Evolutionary conservation across 2,888 invertebrate genomes (phyloP).

Genomic region (Chrysolina oricalcia): DNA sequence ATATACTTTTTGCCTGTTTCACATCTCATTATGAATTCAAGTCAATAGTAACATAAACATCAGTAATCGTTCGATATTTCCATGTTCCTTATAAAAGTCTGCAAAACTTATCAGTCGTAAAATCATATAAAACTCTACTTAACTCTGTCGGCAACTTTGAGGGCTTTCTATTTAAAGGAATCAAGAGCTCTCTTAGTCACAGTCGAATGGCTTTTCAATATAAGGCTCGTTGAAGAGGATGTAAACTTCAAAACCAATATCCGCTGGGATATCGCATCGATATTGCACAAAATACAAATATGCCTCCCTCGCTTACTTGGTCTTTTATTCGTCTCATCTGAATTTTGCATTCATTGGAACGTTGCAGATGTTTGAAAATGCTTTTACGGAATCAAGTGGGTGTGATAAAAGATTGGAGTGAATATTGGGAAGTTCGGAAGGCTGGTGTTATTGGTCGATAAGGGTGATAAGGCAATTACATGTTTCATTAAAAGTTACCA

Average conservation of each 20-base stretch:
- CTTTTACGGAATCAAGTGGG: slow-evolving; percentile 62
- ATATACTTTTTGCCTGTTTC: neutral
- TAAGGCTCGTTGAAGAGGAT: slow-evolving; percentile 68
- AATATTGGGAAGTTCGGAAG: slow-evolving; percentile 65
- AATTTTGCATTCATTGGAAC: slow-evolving; percentile 44
- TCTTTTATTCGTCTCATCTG: slow-evolving; percentile 45
- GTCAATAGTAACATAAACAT: neutral
- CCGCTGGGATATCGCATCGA: slow-evolving; percentile 60
- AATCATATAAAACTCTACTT: slow-evolving; percentile 22
- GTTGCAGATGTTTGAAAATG: slow-evolving; percentile 62
- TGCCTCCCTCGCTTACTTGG: slow-evolving; percentile 50
- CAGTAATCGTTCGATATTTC: too few species aligned
- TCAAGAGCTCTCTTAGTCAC: slow-evolving; percentile 62
- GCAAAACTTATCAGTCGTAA: neutral
- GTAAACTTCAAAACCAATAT: slow-evolving; percentile 66
- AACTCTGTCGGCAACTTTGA: slow-evolving; percentile 55
- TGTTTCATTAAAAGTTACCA: slow-evolving; percentile 39
- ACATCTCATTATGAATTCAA: neutral
- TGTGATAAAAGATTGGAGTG: slow-evolving; percentile 62
- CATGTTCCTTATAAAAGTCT: neutral
- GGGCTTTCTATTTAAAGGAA: slow-evolving; percentile 58
- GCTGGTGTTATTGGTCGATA: slow-evolving; percentile 55
- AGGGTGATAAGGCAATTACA: slow-evolving; percentile 52
- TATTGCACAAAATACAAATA: slow-evolving; percentile 62
- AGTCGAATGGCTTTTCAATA: slow-evolving; percentile 64